Base-by-base conservation (phyloP, 2,888 invertebrate species). In the Buathra laborator region DNA sequence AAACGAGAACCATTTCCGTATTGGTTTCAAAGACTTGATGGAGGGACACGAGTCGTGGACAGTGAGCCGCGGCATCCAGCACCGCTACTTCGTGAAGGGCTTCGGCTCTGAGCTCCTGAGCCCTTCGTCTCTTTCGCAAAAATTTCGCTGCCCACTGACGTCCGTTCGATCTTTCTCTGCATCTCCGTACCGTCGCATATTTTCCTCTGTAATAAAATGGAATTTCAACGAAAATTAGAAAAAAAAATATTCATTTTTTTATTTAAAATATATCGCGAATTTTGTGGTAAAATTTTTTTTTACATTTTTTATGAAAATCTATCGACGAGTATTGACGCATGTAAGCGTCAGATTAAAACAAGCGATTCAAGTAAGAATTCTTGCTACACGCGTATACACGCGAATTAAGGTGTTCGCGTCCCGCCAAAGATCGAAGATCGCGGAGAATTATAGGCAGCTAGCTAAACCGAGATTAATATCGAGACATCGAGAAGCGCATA, bases 71-170 rank as follows among this genome's bases (percentile, higher is more conserved):
- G 89, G 95, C 94, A 90, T 95, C 95, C 89, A 95, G 94, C 92
- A 95, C 95, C 86, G 95, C 95, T 88, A 95, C 95, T 88, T 94
- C 94, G 91, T 94, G 94, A 74, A 94, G 92, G 59, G 94, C 94
- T 91, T 96, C 95, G 81, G 95, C 94, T 71, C 95, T 92, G 64
- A 95, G 94, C 86, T 94, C 94, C 95, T 95, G 96, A 88, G 98
- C 97, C 89, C 98, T 97, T 94, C 98, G 97, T 91, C 99, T 95
- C 93, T 99, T 97, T 94, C 98, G 97, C 89, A 98, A 97, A 94
- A 98, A 98, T 95, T 99, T 99, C 87, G 99, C 99, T n/a, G 99
- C 99, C 94, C 97, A 99, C 93, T 97, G 97, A 92, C 97, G 96
- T 84, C 98, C 98, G 77, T 97, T 97, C 90, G 96, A 96, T 94